A percentile compares a stretch with the other conserved stretches of the same genome.
phyloP scores from a whole-genome alignment of 23 tunicate genomes.

The Ciona savignyi region DNA sequence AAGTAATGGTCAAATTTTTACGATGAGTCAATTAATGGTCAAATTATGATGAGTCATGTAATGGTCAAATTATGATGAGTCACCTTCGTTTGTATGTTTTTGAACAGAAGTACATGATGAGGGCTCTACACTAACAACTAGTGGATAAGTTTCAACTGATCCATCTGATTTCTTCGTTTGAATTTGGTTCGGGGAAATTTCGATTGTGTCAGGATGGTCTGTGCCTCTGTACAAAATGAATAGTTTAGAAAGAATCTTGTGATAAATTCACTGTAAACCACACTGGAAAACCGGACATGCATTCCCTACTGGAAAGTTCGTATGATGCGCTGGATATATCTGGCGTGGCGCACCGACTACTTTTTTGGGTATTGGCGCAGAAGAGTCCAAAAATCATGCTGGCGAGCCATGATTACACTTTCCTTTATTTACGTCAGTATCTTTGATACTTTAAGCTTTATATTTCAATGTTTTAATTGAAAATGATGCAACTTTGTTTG shows the following conservation, averaged over 20 bases:
- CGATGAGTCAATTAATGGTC: too few species aligned
- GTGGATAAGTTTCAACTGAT: conserved; percentile 22
- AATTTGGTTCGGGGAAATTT: conserved; percentile 36
- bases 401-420: too few species aligned
- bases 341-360: too few species aligned
- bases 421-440: too few species aligned
- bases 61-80: not conserved
- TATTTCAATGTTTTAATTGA: too few species aligned
- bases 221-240: conserved; percentile 23
- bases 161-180: conserved; percentile 28
- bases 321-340: too few species aligned
- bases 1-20: too few species aligned
- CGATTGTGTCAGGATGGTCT: conserved; percentile 33
- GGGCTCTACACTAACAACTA: conserved; percentile 60
- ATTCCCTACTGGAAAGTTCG: too few species aligned
- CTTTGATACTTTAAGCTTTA: too few species aligned
- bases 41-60: not conserved
- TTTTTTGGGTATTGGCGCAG: too few species aligned
- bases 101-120: conserved; percentile 33
- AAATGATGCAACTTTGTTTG: too few species aligned
- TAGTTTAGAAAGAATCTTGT: not conserved
- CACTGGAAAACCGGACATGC: not conserved
- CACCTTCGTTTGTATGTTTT: conserved; percentile 48
- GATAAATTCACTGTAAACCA: not conserved
- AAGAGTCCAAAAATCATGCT: too few species aligned